Evolutionary conservation across 2,797 vertebrate genomes (phyloP).

Genomic region (Meriones psammophilus): DNA sequence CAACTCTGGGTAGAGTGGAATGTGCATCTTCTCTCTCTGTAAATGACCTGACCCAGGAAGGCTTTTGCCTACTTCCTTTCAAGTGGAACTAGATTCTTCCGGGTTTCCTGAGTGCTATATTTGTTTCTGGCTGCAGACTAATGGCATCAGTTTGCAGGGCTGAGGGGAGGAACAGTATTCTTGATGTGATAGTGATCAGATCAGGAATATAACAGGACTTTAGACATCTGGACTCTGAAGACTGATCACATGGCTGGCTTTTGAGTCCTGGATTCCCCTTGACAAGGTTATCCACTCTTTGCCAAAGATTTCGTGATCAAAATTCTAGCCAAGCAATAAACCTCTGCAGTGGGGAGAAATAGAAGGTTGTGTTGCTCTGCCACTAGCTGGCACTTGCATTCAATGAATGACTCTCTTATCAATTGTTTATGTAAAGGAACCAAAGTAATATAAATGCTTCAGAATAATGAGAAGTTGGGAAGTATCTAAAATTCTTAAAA

Average conservation of each 20-base stretch:
- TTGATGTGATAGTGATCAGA: constrained; percentile 87
- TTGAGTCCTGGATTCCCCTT: constrained; percentile 84
- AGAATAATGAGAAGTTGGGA: constrained; percentile 46
- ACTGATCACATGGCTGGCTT: constrained; percentile 88
- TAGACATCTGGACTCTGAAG: constrained; percentile 84
- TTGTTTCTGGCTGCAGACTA: constrained; percentile 49
- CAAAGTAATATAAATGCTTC: constrained; percentile 7
- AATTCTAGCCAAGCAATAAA: constrained; percentile 76
- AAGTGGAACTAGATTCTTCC: constrained; percentile 4
- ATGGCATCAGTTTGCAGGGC: constrained; percentile 84
- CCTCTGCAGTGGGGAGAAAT: constrained; percentile 62
- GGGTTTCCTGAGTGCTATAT: constrained; percentile 27
- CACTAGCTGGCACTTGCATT: constrained; percentile 52
- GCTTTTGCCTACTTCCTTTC: constrained; percentile 65
- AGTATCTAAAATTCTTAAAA: constrained; percentile 50
- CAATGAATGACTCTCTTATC: constrained; percentile 21
- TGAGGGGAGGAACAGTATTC: constrained; percentile 84
- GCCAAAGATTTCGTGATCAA: constrained; percentile 84
- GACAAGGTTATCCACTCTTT: constrained; percentile 88
- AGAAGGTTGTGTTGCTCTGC: constrained; percentile 39
- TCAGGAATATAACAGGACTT: constrained; percentile 85
- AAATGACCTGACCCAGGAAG: constrained; percentile 45
- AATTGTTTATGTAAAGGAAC: neutral
- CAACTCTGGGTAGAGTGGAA: neutral
- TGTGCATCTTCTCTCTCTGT: constrained; percentile 23